phyloP scores from a whole-genome alignment of 2,113 vertebrate genomes.

The Gymnorhina tibicen region DNA sequence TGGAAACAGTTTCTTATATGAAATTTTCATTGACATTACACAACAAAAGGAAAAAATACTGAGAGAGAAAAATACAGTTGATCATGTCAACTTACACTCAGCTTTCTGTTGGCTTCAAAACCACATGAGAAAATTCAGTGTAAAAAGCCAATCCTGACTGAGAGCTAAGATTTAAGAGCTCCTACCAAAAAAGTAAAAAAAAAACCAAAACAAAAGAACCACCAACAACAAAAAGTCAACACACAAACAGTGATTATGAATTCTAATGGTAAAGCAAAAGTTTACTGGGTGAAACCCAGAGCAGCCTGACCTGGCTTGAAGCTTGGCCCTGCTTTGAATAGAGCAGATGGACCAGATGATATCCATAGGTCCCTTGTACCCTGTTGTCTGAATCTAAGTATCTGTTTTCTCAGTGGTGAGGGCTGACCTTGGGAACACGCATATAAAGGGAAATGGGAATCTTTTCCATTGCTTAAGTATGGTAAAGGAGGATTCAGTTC shows the following conservation, averaged over 20 bases:
- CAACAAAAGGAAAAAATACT: background rate
- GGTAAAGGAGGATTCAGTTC: background rate
- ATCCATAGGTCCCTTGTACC: background rate
- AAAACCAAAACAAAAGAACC: background rate
- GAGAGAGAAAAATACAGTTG: background rate
- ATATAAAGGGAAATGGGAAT: background rate
- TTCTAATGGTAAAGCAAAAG: background rate
- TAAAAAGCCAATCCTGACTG: background rate
- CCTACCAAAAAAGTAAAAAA: background rate
- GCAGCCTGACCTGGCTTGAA: background rate
- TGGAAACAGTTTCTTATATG: background rate
- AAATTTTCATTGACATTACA: background rate
- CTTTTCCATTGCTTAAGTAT: background rate
- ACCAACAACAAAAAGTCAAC: background rate
- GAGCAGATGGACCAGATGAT: background rate
- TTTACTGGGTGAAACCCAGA: background rate
- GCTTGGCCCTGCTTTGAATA: background rate
- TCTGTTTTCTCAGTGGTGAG: background rate
- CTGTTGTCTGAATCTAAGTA: background rate
- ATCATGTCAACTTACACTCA: background rate
- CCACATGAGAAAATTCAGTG: background rate
- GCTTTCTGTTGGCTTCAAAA: background rate
- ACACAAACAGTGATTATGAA: background rate
- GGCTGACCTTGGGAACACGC: background rate
- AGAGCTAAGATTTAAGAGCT: background rate